Base-by-base conservation (phyloP, 2,888 invertebrate genomes). In the Choreutis nemorana region DNA sequence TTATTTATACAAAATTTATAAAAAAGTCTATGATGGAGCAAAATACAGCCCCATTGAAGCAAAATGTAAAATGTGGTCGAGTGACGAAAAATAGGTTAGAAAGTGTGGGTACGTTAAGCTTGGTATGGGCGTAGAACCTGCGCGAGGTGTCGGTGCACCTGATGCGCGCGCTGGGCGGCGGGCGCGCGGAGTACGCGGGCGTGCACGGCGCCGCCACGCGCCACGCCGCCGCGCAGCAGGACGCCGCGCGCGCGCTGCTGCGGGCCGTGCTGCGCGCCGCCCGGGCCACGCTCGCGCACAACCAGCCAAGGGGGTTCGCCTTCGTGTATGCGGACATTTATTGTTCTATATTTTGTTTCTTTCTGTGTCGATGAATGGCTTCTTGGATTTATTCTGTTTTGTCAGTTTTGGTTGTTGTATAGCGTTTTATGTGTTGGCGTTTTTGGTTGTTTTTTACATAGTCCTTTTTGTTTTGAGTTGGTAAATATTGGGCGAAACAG, bases 141-240 rank as follows among this genome's bases (percentile, higher is more conserved):
- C 84, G 92, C n/a, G 91, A 91, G 54, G 73, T 93, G 36, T 91
- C 90, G 58, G 89, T 92, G 65, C 91, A 92, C 67, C 72, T 92
- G 39, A 79, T 92, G 47, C 90, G 66, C 18, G 58, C 85, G 46
- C 85, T 87, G 47, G 47, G 85, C 86, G 1, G 81, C 30, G 32
- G 33, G 14, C 41, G 45, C 14, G 56, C 60, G 29, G 56, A 47
- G 32, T 64, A 65, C 50, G 54, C 63, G 44, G 62, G 71, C 31
- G 90, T 91, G 26, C 91, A 92, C 66, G 88, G 89, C 4, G 87
- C 89, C 41, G 89, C 88, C 22, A 90, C 91, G 16, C 86, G 91
- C 48, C 90, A 91, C 65, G 90, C 90, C 2, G 83, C 87, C 21
- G 88, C 91, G 8, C 91, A 93, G 66, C 71, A 91, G 35, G 93